Percentiles rank a stretch among this genome's conserved stretches.
phyloP scores from a whole-genome alignment of 2,113 vertebrate genomes.

The Caloenas nicobarica region DNA sequence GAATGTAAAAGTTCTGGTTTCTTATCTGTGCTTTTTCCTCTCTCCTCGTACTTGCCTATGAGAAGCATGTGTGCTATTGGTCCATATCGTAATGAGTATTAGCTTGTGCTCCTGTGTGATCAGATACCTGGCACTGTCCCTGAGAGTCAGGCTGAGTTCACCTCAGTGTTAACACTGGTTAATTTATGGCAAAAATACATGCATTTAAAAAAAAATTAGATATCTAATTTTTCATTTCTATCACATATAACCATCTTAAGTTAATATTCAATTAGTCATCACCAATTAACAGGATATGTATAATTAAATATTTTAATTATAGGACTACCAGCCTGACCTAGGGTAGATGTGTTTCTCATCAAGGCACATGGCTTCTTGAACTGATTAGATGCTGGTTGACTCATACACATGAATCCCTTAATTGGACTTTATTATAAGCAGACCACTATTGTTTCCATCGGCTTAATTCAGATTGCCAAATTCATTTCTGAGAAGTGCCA shows the following conservation, averaged over 20 bases:
- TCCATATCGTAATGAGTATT: not conserved
- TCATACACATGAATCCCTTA: constrained; percentile 20
- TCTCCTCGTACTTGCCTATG: fast-evolving
- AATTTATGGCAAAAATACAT: not conserved
- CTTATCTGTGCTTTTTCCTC: not conserved
- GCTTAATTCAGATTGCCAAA: constrained; percentile 26
- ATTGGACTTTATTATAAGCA: constrained; percentile 23
- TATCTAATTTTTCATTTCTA: not conserved
- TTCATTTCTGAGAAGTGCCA: constrained; percentile 20
- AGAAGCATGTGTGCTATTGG: not conserved
- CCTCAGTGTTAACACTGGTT: not conserved
- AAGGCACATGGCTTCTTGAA: constrained; percentile 48
- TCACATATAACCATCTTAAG: not conserved
- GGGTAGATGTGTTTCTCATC: constrained; percentile 57
- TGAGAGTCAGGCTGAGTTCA: not conserved
- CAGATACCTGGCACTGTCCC: not conserved
- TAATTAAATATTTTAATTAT: constrained; percentile 57
- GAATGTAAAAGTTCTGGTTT: not conserved
- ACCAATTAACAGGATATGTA: constrained; percentile 44
- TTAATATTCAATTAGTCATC: constrained; percentile 6
- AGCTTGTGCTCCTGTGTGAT: not conserved
- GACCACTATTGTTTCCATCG: constrained; percentile 29
- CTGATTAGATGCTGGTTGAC: constrained; percentile 13
- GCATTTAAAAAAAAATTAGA: not conserved
- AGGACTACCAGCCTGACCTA: constrained; percentile 6